Conservation (phyloP, 2,888 invertebrate species). For the Eupithecia abbreviata region DNA sequence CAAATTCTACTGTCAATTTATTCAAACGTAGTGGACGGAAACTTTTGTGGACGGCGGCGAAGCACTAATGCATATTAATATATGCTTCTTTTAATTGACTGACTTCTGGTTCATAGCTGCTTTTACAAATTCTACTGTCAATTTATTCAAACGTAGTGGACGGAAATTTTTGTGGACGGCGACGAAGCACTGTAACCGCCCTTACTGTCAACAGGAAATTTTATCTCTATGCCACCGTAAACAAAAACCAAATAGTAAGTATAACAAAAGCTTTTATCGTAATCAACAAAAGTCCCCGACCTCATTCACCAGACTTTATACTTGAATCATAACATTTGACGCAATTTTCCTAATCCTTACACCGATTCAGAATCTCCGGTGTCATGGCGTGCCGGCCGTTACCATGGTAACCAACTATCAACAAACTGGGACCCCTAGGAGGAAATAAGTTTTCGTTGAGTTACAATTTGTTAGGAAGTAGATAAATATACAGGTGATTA, state of each 20-base stretch:
- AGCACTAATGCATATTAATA: too few relatives aligned
- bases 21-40: too few relatives aligned
- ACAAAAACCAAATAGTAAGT: neutral
- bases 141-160: too few relatives aligned
- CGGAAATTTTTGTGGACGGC: too few relatives aligned
- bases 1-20: too few relatives aligned
- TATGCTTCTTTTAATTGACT: too few relatives aligned
- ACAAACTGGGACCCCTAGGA: slow-evolving; percentile 46
- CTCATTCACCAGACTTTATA: neutral
- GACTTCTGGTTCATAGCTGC: too few relatives aligned
- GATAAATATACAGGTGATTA: neutral
- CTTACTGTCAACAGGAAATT: too few relatives aligned
- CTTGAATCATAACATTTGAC: slow-evolving; percentile 9
- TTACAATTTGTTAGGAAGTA: neutral
- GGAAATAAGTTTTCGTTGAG: neutral
- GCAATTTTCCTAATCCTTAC: slow-evolving; percentile 9
- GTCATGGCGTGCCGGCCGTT: slow-evolving; percentile 50
- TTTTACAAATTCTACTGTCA: too few relatives aligned
- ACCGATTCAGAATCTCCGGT: slow-evolving; percentile 33
- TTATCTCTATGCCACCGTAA: neutral
- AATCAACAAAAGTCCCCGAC: neutral
- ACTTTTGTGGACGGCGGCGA: too few relatives aligned
- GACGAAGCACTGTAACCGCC: too few relatives aligned
- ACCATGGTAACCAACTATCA: slow-evolving; percentile 54
- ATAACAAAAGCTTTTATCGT: neutral